Evolutionary conservation across 2,797 vertebrate species (phyloP).

Genomic region (Taenioides sp.): DNA sequence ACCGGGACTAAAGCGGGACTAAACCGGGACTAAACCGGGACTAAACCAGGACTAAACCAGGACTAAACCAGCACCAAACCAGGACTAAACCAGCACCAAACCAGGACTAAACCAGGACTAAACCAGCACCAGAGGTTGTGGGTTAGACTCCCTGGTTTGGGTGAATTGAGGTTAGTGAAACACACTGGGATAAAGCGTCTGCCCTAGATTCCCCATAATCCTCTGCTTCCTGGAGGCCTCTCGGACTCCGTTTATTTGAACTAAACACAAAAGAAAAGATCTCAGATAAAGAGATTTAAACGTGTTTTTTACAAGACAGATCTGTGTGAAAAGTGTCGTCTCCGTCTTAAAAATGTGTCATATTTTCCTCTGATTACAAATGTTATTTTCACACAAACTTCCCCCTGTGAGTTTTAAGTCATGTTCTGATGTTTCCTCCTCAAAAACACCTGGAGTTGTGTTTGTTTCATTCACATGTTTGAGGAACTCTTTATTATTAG

Average conservation of each 20-base stretch:
- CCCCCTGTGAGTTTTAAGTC: no score
- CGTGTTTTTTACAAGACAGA: no score
- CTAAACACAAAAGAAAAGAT: no score
- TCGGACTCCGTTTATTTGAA: neutral
- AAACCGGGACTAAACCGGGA: neutral
- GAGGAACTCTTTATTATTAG: no score
- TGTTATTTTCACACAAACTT: no score
- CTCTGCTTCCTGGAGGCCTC: neutral
- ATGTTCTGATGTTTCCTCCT: no score
- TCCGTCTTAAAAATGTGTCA: no score
- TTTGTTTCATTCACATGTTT: no score
- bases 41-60: neutral
- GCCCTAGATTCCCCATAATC: neutral
- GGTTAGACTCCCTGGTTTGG: neutral
- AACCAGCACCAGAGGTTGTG: neutral
- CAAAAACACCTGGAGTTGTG: no score
- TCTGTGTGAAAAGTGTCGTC: no score
- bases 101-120: neutral
- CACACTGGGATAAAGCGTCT: neutral
- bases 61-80: neutral
- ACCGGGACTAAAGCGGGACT: neutral
- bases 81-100: neutral
- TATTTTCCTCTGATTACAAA: no score
- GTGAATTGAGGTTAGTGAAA: neutral
- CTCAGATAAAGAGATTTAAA: no score